These are phyloP conservation scores for Xestia rhomboidea DNA, from an alignment of 2,888 invertebrate species.

Conservation along the genomic window DNA sequence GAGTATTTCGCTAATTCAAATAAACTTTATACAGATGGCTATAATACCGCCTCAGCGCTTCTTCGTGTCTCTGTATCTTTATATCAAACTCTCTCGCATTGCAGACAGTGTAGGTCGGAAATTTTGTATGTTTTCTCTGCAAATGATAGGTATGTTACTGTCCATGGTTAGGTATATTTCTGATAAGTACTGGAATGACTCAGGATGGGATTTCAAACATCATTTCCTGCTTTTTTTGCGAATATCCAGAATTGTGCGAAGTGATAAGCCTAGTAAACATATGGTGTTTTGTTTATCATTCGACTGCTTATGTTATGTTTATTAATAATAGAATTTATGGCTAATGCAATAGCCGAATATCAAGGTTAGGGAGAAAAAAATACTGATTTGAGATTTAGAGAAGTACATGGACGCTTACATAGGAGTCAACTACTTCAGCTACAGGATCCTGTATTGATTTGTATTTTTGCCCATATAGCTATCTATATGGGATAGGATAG, in stretches of 20 bases:
- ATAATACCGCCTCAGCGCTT: neutral
- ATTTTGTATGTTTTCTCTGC: neutral
- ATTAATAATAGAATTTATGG: neutral
- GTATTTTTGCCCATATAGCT: too few species aligned
- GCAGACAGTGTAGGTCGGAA: neutral
- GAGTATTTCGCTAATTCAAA: neutral
- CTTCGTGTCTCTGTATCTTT: too few species aligned
- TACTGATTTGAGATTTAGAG: neutral
- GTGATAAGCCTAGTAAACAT: neutral
- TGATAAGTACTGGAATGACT: neutral
- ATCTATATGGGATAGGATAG: too few species aligned
- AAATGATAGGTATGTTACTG: neutral
- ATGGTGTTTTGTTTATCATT: neutral
- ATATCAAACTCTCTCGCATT: neutral
- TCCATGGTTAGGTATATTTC: neutral
- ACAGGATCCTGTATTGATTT: neutral
- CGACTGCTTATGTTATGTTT: neutral
- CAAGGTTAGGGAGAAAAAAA: neutral
- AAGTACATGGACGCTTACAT: neutral
- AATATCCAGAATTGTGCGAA: neutral
- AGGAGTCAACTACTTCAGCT: neutral
- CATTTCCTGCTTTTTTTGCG: neutral
- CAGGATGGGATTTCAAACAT: constrained; percentile 1
- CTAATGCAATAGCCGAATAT: neutral
- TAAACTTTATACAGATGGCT: too few species aligned